Evolutionary conservation across 2,888 invertebrate species (phyloP).

Genomic region (Dasysyrphus tricinctus): DNA sequence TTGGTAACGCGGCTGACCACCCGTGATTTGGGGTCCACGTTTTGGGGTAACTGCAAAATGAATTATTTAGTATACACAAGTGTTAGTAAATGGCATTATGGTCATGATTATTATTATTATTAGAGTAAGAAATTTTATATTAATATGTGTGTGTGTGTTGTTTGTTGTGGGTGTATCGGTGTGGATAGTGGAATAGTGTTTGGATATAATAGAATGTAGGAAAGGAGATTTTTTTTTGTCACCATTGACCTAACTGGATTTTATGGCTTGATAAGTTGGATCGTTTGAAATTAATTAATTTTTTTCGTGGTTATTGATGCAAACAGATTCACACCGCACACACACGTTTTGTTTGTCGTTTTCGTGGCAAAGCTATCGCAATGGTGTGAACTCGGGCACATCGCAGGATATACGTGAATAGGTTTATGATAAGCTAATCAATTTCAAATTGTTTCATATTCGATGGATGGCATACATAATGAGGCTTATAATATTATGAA

Average conservation of each 20-base stretch:
- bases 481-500: conserved; percentile 24
- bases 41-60: conserved; percentile 89
- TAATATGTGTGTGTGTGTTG: background rate
- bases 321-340: conserved; percentile 22
- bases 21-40: conserved; percentile 91
- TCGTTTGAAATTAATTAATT: conserved; percentile 61
- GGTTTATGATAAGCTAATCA: conserved; percentile 59
- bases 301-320: conserved; percentile 17
- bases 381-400: no score
- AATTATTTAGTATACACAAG: conserved; percentile 60
- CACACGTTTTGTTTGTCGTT: conserved; percentile 27
- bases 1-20: conserved; percentile 92
- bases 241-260: conserved; percentile 5
- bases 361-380: background rate
- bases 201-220: background rate
- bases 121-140: conserved; percentile 9
- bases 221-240: conserved; percentile 7
- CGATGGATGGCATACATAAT: conserved; percentile 45
- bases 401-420: conserved; percentile 24
- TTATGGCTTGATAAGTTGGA: conserved; percentile 33
- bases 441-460: conserved; percentile 51
- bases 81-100: conserved; percentile 48
- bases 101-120: conserved; percentile 48
- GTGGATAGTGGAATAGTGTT: background rate
- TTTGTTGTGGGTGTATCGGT: background rate